Evolutionary conservation across 2,797 vertebrate species (phyloP).

Genomic region (Cottoperca gobio): DNA sequence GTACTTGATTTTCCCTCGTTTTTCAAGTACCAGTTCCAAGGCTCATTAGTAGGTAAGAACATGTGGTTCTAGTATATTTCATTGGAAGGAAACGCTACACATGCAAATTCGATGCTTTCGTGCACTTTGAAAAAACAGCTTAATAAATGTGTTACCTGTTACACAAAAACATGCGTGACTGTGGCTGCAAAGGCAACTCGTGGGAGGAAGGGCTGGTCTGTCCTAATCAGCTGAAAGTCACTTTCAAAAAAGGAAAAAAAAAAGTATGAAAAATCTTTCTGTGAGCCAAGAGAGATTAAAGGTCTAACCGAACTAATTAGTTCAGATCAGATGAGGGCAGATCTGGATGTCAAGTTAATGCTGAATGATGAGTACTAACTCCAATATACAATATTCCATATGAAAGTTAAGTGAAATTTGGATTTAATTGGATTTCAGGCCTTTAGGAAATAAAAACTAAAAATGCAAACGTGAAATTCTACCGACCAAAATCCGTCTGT

Average conservation of each 20-base stretch:
- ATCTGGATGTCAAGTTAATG: not conserved
- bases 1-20: not conserved
- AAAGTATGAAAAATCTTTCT: not conserved
- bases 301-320: not conserved
- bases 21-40: not conserved
- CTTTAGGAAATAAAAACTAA: not conserved
- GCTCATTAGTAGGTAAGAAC: slow-evolving; percentile 20
- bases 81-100: slow-evolving; percentile 1
- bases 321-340: not conserved
- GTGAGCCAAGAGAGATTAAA: not conserved
- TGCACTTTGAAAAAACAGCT: not conserved
- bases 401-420: not conserved
- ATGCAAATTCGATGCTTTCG: slow-evolving; percentile 8
- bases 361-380: not conserved
- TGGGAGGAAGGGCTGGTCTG: too few relatives aligned
- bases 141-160: slow-evolving; percentile 11
- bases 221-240: not conserved
- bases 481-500: not conserved
- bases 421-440: not conserved
- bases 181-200: not conserved
- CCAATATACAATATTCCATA: too few relatives aligned
- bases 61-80: slow-evolving; percentile 16
- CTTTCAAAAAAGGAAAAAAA: not conserved
- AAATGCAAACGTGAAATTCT: too few relatives aligned
- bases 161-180: not conserved